Base-by-base conservation (phyloP, 2,113 vertebrate genomes). In the Burhinus bistriatus region DNA sequence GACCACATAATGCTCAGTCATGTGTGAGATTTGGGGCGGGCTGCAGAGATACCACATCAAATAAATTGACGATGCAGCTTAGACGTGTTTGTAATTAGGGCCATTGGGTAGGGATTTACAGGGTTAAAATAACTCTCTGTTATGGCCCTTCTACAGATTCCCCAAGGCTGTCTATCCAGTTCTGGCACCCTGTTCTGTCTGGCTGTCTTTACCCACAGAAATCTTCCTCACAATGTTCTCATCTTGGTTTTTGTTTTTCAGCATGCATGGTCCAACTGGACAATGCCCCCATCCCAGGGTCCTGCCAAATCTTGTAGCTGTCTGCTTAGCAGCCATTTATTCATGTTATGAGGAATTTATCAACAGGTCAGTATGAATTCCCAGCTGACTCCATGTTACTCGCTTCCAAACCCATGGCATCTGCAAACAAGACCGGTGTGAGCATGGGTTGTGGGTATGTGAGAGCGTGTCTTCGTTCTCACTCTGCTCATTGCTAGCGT, bases 301-400 rank as follows among this genome's bases (percentile, higher is more conserved):
- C 89, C 99, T 99, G 95, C 99, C 99, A 83, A 99, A 99, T 97
- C 98, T 99, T 62, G 99, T 99, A 93, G 99, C 99, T 2, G 99
- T 99, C 81, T 99, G 99, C 96, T 98, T 99, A 96, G 99, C 99
- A 57, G 99, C 99, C 96, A 99, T 99, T 97, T 99, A 99, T 95
- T 99, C 99, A 45, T 99, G 99, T 98, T 99, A 99, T 0, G 99
- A 99, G 97, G 99, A 99, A 96, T 99, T 99, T 97, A 99, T 99
- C 98, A 99, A 99, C 99, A 99, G 99, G 99, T 99, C 89, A 98
- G 99, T 98, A 11, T 94, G n/a, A 51, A 49, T 4, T 26, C 44
- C 61, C 62, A 58, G 29, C 58, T 70, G 29, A 26, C 38, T 5
- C 5, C 11, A 1, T 5, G 26, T 71, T 38, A 11, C 47, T 69